Evolutionary conservation across 1,140 invertebrate species (phyloP).

Genomic region (Lepidurus apus): DNA sequence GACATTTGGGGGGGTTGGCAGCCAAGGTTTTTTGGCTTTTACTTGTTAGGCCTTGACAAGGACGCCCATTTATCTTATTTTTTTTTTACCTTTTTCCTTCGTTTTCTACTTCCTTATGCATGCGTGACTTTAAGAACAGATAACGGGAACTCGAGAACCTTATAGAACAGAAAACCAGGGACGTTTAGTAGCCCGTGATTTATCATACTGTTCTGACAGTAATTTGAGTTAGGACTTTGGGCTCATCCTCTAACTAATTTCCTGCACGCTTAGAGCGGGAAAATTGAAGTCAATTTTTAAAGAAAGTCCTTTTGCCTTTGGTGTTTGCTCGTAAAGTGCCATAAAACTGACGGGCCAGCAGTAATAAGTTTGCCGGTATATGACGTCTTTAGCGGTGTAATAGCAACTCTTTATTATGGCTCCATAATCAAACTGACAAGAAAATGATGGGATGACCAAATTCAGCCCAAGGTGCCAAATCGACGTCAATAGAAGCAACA

Average conservation of each 20-base stretch:
- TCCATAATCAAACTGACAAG: neutral
- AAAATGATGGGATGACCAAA: neutral
- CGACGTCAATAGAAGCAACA: neutral
- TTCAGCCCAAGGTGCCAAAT: neutral
- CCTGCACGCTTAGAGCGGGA: neutral
- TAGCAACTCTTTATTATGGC: neutral
- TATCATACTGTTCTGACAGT: neutral
- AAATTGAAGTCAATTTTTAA: neutral
- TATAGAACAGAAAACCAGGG: neutral
- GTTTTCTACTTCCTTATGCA: neutral
- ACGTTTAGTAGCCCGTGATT: neutral
- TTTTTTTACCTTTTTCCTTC: neutral
- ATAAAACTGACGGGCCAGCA: neutral
- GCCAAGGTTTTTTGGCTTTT: slow-evolving; percentile 14
- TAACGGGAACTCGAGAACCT: neutral
- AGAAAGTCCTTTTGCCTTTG: neutral
- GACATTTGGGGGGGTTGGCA: neutral
- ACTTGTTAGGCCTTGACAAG: slow-evolving; percentile 9
- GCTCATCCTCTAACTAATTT: neutral
- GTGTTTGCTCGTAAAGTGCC: slow-evolving; percentile 7
- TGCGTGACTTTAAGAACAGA: neutral
- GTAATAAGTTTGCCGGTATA: slow-evolving; percentile 10
- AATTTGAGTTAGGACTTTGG: slow-evolving; percentile 6
- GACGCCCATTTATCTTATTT: neutral
- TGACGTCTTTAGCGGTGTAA: neutral